Conservation (phyloP, 1,140 invertebrate genomes). For the Drosophila biarmipes region DNA sequence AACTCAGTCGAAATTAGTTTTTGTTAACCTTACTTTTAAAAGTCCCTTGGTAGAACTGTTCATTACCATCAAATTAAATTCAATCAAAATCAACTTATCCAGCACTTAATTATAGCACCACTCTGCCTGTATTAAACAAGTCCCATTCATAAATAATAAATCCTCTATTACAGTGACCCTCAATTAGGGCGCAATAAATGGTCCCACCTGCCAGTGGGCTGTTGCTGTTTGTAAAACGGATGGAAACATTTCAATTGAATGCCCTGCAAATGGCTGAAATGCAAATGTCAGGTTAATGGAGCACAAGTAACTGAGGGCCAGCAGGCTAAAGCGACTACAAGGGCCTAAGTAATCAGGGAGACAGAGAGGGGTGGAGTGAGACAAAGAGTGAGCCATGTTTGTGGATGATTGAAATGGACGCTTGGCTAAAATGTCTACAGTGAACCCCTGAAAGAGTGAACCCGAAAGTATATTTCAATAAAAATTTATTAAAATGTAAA, state of each 20-base stretch:
- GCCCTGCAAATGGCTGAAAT: constrained; percentile 52
- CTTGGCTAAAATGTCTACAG: constrained; percentile 33
- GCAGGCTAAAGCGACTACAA: constrained; percentile 61
- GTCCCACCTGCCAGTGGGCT: constrained; percentile 11
- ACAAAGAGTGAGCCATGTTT: constrained; percentile 24
- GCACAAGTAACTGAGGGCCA: constrained; percentile 66
- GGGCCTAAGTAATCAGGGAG: constrained; percentile 30
- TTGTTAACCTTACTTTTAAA: not conserved
- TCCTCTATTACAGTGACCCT: constrained; percentile 16
- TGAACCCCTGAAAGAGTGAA: constrained; percentile 13
- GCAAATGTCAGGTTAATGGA: constrained; percentile 72
- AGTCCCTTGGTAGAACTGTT: not conserved
- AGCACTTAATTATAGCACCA: constrained; percentile 14
- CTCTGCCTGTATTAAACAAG: constrained; percentile 2
- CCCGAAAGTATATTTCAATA: not conserved
- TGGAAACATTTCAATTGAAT: constrained; percentile 68
- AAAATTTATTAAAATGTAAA: too few species aligned
- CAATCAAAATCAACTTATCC: constrained; percentile 1
- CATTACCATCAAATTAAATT: not conserved
- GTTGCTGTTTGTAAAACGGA: constrained; percentile 37
- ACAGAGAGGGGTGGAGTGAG: constrained; percentile 13
- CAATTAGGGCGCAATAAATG: constrained; percentile 31
- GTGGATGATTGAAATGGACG: constrained; percentile 53
- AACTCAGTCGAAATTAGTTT: too few species aligned
- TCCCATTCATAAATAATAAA: constrained; percentile 27